Conservation (phyloP, 1,140 invertebrate genomes). For the Ceratosolen solmsi region DNA sequence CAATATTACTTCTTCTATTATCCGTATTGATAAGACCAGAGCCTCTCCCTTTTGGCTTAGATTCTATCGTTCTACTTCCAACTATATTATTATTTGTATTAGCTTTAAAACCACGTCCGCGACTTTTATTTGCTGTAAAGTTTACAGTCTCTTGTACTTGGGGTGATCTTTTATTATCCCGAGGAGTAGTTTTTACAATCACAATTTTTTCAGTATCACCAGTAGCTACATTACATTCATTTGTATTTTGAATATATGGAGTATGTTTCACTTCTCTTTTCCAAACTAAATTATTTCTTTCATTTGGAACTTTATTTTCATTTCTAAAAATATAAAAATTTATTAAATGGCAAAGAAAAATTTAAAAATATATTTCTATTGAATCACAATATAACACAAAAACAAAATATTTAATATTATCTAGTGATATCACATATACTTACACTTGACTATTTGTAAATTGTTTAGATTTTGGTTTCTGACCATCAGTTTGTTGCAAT, state of each 20-base stretch:
- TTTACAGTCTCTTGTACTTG: slow-evolving; percentile 62
- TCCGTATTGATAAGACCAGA: slow-evolving; percentile 58
- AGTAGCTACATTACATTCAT: slow-evolving; percentile 59
- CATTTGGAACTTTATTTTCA: slow-evolving; percentile 66
- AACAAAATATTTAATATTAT: slow-evolving; percentile 22
- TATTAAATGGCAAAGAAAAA: neutral
- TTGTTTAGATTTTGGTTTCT: slow-evolving; percentile 59
- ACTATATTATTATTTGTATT: slow-evolving; percentile 68
- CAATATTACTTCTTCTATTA: slow-evolving; percentile 64
- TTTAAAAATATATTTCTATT: too few species aligned
- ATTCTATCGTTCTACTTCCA: slow-evolving; percentile 65
- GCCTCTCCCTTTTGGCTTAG: slow-evolving; percentile 70
- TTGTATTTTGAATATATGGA: slow-evolving; percentile 60
- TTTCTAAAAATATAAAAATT: slow-evolving; percentile 62
- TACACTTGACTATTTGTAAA: slow-evolving; percentile 60
- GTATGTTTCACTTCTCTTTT: slow-evolving; percentile 64
- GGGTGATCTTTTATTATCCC: slow-evolving; percentile 63
- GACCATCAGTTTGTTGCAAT: slow-evolving; percentile 64
- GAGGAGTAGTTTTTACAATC: slow-evolving; percentile 57
- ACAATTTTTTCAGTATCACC: slow-evolving; percentile 61
- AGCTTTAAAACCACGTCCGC: slow-evolving; percentile 68
- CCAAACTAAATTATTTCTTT: slow-evolving; percentile 65
- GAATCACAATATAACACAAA: slow-evolving; percentile 10
- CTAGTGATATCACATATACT: slow-evolving; percentile 44
- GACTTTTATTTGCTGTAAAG: slow-evolving; percentile 61